Evolutionary conservation across 2,797 vertebrate genomes (phyloP), one percentile per base, ranked within the genome.

Genomic region (Halcyon smyrnensis): DNA sequence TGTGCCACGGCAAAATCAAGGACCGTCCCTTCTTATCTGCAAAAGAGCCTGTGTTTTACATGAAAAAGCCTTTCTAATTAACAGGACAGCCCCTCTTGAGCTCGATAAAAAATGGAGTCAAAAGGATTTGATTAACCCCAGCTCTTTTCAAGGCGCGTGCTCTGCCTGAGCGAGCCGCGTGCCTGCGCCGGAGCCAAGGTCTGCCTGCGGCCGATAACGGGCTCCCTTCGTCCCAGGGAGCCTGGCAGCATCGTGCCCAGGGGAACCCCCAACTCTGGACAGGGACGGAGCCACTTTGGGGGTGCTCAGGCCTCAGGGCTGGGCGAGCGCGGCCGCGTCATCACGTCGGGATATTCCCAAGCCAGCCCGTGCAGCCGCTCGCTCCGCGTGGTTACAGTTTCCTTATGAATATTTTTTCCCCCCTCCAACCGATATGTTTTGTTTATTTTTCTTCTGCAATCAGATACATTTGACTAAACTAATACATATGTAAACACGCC

Each of bases 1-100:
- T 4, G 57, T 27, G 93, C 85, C 84, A 23, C 2, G 46, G 90
- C 74, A 37, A 89, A 97, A 97, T 89, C 97, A 63, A 96, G 97
- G 93, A 27, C 67, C 69, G 71, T 60, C 96, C 93, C 86, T 84
- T 56, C 98, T 98, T 98, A 98, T 98, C 98, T 97, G 97, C 95
- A 67, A 77, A 92, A 96, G 43, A 91, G 54, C 91, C 92, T 34
- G 73, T 97, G 98, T 98, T 98, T 98, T 97, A 98, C 98, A 98
- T 98, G 97, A 97, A 97, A 98, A 97, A 97, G 96, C 95, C 71
- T 97, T 97, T 98, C 97, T 97, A 98, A 98, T 98, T 98, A 98
- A 97, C 93, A 97, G 97, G 95, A 94, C 97, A 65, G 94, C 95
- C 97, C 97, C 96, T 98, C 98, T 97, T 57, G 92, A 97, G 90